Evolutionary conservation across 2,888 invertebrate genomes (phyloP).

Genomic region (Standfussiana lucernea): DNA sequence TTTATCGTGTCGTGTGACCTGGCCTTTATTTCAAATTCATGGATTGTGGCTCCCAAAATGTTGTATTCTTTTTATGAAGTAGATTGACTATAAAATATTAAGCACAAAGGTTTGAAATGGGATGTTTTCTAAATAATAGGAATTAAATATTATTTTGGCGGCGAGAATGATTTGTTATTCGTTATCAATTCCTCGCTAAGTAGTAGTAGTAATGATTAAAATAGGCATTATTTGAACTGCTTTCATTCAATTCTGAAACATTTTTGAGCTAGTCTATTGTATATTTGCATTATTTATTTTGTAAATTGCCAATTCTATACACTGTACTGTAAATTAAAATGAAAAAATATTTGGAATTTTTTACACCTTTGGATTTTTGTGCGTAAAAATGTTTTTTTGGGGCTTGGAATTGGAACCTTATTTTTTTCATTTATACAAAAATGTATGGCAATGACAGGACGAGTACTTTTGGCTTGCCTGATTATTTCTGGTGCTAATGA

Average conservation of each 20-base stretch:
- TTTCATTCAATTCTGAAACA: background rate
- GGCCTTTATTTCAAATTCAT: conserved; percentile 30
- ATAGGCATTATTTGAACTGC: background rate
- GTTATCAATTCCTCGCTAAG: too few species aligned
- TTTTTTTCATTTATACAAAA: background rate
- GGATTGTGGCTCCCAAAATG: conserved; percentile 17
- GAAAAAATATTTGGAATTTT: background rate
- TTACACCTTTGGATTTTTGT: background rate
- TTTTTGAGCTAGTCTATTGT: background rate
- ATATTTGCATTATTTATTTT: background rate
- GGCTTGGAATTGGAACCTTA: background rate
- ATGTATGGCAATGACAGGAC: background rate
- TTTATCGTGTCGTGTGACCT: conserved; percentile 48
- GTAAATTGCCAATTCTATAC: background rate
- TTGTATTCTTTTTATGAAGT: background rate
- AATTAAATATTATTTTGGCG: background rate
- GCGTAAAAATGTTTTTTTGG: background rate
- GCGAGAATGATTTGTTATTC: too few species aligned
- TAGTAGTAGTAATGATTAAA: background rate
- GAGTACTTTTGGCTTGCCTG: background rate
- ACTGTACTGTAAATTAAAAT: background rate
- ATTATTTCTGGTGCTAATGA: background rate
- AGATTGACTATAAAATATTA: background rate
- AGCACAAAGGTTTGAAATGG: background rate
- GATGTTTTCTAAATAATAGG: background rate